Conservation (phyloP, 2,888 invertebrate species). For the Lacanobia wlatinum region DNA sequence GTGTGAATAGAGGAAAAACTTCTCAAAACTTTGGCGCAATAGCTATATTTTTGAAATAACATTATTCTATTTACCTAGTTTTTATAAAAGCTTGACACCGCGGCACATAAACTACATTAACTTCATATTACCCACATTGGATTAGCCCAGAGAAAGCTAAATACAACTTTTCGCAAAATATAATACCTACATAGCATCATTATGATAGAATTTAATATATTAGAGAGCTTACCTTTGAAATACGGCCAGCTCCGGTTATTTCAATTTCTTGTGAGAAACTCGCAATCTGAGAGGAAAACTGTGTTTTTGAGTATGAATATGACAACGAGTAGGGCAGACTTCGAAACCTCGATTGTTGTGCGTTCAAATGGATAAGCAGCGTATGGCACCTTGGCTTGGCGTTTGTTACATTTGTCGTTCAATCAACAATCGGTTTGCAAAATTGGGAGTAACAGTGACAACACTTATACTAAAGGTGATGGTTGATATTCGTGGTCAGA, state of each 20-base stretch:
- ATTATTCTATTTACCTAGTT: too few relatives aligned
- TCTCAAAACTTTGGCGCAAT: neutral
- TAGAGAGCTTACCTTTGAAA: slow-evolving; percentile 37
- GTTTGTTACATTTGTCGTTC: too few relatives aligned
- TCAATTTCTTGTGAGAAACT: slow-evolving; percentile 52
- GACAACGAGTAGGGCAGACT: neutral
- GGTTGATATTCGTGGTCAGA: too few relatives aligned
- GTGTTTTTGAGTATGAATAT: slow-evolving; percentile 29
- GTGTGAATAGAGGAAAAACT: neutral
- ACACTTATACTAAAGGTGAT: too few relatives aligned
- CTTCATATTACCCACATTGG: neutral
- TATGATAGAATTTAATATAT: slow-evolving; percentile 33
- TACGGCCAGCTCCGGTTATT: slow-evolving; percentile 35
- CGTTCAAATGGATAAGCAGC: too few relatives aligned
- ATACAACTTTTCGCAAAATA: neutral
- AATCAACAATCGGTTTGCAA: too few relatives aligned
- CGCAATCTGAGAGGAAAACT: slow-evolving; percentile 30
- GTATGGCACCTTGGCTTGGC: too few relatives aligned
- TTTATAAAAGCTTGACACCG: neutral
- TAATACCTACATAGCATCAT: slow-evolving; percentile 1
- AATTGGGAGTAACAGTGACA: too few relatives aligned
- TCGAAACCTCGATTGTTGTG: neutral
- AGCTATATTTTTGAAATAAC: neutral
- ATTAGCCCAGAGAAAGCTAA: neutral
- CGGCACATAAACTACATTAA: neutral